Percentiles rank a stretch among this genome's conserved stretches.
phyloP scores from a whole-genome alignment of 2,888 invertebrate species.

The Pterobdella sp. region DNA sequence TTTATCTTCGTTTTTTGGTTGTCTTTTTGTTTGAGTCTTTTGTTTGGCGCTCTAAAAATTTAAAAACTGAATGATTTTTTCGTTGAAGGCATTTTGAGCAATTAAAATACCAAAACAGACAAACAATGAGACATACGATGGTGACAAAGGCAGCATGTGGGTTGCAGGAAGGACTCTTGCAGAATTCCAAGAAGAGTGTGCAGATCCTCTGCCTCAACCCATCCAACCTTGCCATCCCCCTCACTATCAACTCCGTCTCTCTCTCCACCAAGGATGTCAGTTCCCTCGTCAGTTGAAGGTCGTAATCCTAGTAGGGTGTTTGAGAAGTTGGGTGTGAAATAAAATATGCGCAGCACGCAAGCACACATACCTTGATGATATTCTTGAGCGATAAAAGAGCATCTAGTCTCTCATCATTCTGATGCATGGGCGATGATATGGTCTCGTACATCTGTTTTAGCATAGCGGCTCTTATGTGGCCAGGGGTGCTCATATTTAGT shows the following conservation, averaged over 20 bases:
- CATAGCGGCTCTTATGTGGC: slow-evolving; percentile 70
- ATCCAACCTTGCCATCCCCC: slow-evolving; percentile 60
- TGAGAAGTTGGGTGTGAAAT: not conserved
- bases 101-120: no score
- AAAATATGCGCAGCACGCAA: not conserved
- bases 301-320: slow-evolving; percentile 47
- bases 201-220: slow-evolving; percentile 64
- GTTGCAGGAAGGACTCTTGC: slow-evolving; percentile 52
- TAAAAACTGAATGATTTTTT: no score
- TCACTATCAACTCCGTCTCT: slow-evolving; percentile 63
- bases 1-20: no score
- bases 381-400: slow-evolving; percentile 65
- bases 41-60: no score
- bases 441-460: slow-evolving; percentile 66
- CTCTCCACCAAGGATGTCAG: slow-evolving; percentile 63
- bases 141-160: slow-evolving; percentile 50
- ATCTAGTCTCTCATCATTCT: slow-evolving; percentile 63
- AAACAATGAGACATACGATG: slow-evolving; percentile 45
- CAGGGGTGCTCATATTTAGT: slow-evolving; percentile 72
- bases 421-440: slow-evolving; percentile 57
- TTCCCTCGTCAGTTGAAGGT: slow-evolving; percentile 52
- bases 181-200: slow-evolving; percentile 53
- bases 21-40: no score
- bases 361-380: slow-evolving; percentile 55
- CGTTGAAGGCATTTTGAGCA: no score